phyloP scores from a whole-genome alignment of 2,888 invertebrate species.

The Sepioteuthis lessoniana region DNA sequence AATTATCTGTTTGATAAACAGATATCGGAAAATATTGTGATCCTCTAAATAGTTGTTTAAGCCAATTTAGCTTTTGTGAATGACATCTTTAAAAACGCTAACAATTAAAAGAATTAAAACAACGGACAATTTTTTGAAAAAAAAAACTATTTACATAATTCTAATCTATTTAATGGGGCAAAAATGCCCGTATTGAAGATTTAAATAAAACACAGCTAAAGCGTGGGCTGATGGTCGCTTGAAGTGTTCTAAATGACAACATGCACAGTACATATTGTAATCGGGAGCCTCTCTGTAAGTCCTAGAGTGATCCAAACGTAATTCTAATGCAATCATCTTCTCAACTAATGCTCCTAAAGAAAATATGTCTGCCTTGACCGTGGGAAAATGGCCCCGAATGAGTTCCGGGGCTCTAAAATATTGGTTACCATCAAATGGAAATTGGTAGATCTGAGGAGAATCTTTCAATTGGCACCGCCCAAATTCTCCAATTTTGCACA shows the following conservation, averaged over 20 bases:
- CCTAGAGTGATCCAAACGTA: not conserved
- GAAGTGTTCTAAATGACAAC: not conserved
- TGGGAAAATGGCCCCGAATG: slow-evolving; percentile 76
- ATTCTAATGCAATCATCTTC: slow-evolving; percentile 78
- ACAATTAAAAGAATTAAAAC: too few relatives aligned
- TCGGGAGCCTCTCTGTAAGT: not conserved
- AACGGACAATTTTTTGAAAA: too few relatives aligned
- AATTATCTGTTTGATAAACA: too few relatives aligned
- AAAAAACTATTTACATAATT: not conserved
- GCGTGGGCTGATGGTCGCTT: not conserved
- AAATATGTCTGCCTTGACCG: slow-evolving; percentile 78
- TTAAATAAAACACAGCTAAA: not conserved
- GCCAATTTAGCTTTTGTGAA: too few relatives aligned
- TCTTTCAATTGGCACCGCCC: slow-evolving; percentile 75
- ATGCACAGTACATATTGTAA: not conserved
- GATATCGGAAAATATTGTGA: too few relatives aligned
- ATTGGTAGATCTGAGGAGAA: slow-evolving; percentile 56
- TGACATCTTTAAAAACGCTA: too few relatives aligned
- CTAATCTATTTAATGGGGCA: not conserved
- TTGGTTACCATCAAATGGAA: slow-evolving; percentile 77
- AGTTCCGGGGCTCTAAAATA: slow-evolving; percentile 80
- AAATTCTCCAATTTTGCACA: slow-evolving; percentile 79
- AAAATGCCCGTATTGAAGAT: not conserved
- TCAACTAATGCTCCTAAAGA: slow-evolving; percentile 80
- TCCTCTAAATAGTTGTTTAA: too few relatives aligned